Base-by-base conservation (phyloP, 2,888 invertebrate species). In the Apamea epomidion region DNA sequence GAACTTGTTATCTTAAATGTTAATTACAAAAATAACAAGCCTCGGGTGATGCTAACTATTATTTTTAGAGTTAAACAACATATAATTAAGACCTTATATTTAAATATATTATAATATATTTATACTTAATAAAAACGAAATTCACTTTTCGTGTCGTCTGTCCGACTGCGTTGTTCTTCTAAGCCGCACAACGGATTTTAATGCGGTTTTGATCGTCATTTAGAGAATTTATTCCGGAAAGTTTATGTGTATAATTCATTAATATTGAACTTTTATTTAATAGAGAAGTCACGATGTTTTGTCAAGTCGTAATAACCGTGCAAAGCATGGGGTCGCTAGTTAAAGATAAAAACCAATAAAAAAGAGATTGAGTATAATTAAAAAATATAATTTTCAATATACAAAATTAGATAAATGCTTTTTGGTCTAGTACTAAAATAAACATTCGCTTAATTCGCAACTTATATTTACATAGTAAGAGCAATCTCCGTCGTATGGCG, bases 341-440 rank as follows among this genome's bases (percentile, higher is more conserved):
- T 65, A 25, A 73, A 21, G 45, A 32, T 60, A 37, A 48, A 60
- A 82, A 81, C 25, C 32, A 83, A 64, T 67, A 67, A 81, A 84
- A 81, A 51, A 78, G 74, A 64, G 18, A 8, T 58, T 60, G 21
- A 21, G 8, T 76, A 37, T 18, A 69, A 73, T 68, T 68, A 82
- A 75, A 79, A 60, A 76, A 62, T 73, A 67, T 54, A 60, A 51
- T 58, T 54, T 62, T 79, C 79, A 70, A 69, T 81, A 87, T 62
- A 84, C 42, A 84, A 67, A 75, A 74, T 78, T 86, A 79, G 81
- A 87, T 91, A 91, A 92, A 92, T 91, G 90, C 91, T 90, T 92
- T 90, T 92, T 91, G 90, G 90, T 90, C 84, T 88, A 86, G 82
- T 80, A 69, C 77, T 85, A 87, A 68, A 80, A 79, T 78, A 77